A percentile compares a stretch with the other conserved stretches of the same genome.
phyloP scores from a whole-genome alignment of 2,797 vertebrate species.

The Meriones psammophilus region DNA sequence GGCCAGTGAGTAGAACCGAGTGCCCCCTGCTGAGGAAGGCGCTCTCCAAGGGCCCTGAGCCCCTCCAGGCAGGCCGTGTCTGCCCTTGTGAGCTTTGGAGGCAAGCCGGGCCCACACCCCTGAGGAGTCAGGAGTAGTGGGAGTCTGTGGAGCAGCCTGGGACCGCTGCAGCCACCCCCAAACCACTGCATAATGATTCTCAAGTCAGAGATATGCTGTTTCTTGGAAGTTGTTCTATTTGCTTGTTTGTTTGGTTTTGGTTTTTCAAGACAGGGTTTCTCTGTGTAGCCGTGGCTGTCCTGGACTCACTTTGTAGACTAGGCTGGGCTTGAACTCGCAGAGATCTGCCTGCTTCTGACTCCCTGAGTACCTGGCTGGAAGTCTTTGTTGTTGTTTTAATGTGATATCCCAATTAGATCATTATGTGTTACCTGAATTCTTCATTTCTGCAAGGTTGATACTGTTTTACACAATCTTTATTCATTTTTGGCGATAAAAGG shows the following conservation, averaged over 20 bases:
- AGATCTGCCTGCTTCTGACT: too few species aligned
- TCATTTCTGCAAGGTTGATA: neutral
- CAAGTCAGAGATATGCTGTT: neutral
- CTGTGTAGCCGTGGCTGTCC: too few species aligned
- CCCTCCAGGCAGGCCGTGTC: too few species aligned
- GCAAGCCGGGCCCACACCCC: too few species aligned
- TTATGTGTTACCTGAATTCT: constrained; percentile 32
- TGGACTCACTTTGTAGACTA: too few species aligned
- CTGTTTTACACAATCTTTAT: constrained; percentile 35
- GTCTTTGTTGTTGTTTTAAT: neutral
- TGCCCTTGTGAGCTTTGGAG: neutral
- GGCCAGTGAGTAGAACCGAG: neutral
- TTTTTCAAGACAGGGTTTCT: too few species aligned
- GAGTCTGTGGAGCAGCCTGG: neutral
- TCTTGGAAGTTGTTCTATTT: neutral
- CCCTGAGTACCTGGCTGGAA: neutral
- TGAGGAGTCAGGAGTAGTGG: neutral
- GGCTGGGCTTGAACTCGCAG: too few species aligned
- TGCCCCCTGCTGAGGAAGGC: neutral
- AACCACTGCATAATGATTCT: neutral
- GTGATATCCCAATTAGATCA: constrained; percentile 13
- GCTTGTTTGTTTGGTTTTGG: neutral
- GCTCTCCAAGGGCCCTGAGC: neutral
- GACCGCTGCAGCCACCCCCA: neutral
- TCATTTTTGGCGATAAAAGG: constrained; percentile 45